These are phyloP conservation scores for Eulemur coronatus DNA, from an alignment of 2,797 vertebrate genomes.

Conservation along the genomic window DNA sequence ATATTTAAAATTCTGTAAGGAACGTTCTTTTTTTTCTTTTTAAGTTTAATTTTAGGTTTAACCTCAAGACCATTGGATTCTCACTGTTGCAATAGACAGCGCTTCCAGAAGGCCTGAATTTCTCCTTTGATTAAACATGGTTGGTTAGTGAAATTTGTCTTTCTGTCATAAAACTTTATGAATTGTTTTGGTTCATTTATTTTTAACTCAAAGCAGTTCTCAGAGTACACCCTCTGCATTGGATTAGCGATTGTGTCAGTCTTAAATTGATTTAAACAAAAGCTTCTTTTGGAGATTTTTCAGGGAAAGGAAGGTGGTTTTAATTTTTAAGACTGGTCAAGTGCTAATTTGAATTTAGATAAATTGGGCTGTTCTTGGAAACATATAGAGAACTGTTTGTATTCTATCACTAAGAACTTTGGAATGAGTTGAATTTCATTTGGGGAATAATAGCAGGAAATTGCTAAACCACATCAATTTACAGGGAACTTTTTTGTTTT, in stretches of 20 bases:
- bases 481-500: background rate
- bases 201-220: background rate
- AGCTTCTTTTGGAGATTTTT: background rate
- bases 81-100: background rate
- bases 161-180: background rate
- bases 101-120: background rate
- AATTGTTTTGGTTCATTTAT: background rate
- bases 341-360: background rate
- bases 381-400: background rate
- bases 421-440: background rate
- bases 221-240: background rate
- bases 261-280: background rate
- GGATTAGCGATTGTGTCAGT: background rate
- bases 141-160: background rate
- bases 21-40: background rate
- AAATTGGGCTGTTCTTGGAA: background rate
- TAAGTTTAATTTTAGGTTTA: background rate
- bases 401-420: background rate
- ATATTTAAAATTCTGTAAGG: conserved; percentile 16
- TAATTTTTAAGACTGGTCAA: too few relatives aligned
- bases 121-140: background rate
- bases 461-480: background rate
- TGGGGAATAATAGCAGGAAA: background rate
- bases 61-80: background rate
- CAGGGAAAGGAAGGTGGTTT: background rate